These are phyloP conservation scores for Cryptops parisi DNA, from an alignment of 2,888 invertebrate genomes.

Conservation along the genomic window DNA sequence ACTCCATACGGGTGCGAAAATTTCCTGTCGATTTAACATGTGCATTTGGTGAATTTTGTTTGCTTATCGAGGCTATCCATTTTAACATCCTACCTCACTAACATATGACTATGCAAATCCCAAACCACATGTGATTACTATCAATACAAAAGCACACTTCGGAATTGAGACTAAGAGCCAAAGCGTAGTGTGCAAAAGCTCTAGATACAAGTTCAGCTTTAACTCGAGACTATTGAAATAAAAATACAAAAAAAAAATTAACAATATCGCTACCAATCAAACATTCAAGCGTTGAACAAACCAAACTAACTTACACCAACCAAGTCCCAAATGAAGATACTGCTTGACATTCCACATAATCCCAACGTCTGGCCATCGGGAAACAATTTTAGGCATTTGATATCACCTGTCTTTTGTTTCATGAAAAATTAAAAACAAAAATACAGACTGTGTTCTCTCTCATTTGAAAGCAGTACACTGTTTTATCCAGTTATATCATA, in stretches of 20 bases:
- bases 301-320: constrained; percentile 43
- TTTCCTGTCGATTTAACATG: constrained; percentile 26
- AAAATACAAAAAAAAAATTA: constrained; percentile 5
- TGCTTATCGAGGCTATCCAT: constrained; percentile 41
- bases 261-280: not conserved
- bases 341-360: constrained; percentile 92
- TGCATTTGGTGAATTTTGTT: no score
- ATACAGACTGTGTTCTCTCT: no score
- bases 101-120: constrained; percentile 84
- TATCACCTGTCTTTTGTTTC: constrained; percentile 94
- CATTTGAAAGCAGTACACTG: no score
- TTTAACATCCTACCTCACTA: constrained; percentile 49
- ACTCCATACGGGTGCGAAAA: constrained; percentile 80
- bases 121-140: constrained; percentile 90
- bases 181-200: constrained; percentile 93
- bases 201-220: constrained; percentile 86
- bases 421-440: no score
- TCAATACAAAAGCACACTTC: constrained; percentile 97
- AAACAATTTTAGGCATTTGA: constrained; percentile 84
- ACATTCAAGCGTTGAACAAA: not conserved
- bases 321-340: constrained; percentile 91
- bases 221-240: constrained; percentile 67
- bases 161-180: constrained; percentile 88
- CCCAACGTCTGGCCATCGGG: constrained; percentile 88
- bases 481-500: no score